phyloP scores from a whole-genome alignment of 2,888 invertebrate species.

The Perdita meconis region DNA sequence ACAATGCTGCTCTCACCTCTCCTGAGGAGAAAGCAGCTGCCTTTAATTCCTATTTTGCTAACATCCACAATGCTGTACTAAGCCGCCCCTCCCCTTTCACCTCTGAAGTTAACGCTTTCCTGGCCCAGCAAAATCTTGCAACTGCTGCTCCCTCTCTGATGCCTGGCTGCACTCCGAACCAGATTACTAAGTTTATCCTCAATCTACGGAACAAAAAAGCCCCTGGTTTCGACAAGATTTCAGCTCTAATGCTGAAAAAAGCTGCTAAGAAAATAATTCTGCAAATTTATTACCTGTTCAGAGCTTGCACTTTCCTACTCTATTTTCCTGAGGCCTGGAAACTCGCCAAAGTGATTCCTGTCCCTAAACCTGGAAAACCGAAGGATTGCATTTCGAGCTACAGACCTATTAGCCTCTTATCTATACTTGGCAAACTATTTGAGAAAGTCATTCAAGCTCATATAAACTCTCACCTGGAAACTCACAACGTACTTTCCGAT shows the following conservation, averaged over 20 bases:
- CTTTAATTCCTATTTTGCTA: background rate
- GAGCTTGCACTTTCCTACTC: background rate
- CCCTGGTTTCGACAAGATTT: background rate
- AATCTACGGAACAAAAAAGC: background rate
- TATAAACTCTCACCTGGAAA: background rate
- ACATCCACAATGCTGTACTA: background rate
- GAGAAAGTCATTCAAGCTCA: background rate
- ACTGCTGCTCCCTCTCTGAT: background rate
- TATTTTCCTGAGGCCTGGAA: background rate
- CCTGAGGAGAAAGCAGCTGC: background rate
- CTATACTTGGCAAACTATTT: background rate
- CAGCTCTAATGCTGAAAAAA: background rate
- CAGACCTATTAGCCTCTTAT: too few relatives aligned
- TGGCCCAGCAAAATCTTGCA: background rate
- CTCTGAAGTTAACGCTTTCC: background rate
- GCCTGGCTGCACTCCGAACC: background rate
- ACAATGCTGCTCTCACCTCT: background rate
- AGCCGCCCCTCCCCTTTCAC: background rate
- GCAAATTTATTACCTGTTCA: background rate
- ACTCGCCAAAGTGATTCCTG: background rate
- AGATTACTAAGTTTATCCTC: background rate
- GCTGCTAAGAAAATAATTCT: background rate
- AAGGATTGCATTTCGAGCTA: too few relatives aligned
- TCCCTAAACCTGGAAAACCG: background rate
- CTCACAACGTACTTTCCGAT: background rate